Evolutionary conservation across 2,888 invertebrate genomes (phyloP).

Genomic region (Lepidocyrtinus sp.): DNA sequence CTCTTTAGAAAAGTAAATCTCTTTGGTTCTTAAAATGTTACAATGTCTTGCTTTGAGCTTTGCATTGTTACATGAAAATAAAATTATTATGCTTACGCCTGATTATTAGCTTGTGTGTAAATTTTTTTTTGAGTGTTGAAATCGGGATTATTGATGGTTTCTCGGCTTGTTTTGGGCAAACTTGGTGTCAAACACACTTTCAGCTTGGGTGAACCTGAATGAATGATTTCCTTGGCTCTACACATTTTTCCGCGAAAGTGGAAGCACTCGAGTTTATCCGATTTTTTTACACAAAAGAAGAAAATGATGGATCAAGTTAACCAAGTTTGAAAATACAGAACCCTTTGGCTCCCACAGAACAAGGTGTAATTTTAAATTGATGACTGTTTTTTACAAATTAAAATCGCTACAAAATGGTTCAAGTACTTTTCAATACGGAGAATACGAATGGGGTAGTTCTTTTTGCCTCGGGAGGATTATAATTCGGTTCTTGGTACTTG

Average conservation of each 20-base stretch:
- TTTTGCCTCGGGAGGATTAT: background rate
- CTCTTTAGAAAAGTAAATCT: background rate
- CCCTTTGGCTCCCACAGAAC: background rate
- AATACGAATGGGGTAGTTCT: background rate
- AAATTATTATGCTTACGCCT: conserved; percentile 16
- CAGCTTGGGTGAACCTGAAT: conserved; percentile 25
- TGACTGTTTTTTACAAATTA: background rate
- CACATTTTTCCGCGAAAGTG: conserved; percentile 26
- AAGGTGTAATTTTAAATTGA: background rate
- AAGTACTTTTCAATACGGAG: background rate
- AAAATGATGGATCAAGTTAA: background rate
- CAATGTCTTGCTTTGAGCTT: background rate
- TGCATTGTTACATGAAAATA: background rate
- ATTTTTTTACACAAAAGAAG: background rate
- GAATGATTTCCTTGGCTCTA: background rate
- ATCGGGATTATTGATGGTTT: conserved; percentile 55
- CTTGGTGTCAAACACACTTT: conserved; percentile 55
- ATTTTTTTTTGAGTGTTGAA: conserved; percentile 50
- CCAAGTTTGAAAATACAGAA: background rate
- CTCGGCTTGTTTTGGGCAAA: conserved; percentile 57
- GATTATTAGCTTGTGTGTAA: conserved; percentile 52
- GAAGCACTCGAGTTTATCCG: background rate
- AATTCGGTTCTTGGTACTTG: background rate
- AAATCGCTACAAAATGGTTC: background rate
- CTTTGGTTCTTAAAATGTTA: background rate